Evolutionary conservation across 2,797 vertebrate species (phyloP).

Genomic region (Sorex maritimensis): DNA sequence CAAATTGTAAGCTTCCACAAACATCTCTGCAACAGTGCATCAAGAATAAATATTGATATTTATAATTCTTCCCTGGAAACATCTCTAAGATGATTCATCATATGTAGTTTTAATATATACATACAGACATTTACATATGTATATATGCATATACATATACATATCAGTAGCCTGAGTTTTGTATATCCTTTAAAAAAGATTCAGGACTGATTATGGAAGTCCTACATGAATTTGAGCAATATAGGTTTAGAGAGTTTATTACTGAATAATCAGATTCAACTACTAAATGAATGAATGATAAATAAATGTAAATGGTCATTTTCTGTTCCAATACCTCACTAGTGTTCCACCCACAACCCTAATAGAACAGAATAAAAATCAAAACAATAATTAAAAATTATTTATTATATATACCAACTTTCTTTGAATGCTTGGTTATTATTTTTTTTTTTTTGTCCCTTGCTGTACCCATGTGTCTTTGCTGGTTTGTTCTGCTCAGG

Average conservation of each 20-base stretch:
- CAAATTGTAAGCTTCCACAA: neutral
- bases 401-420: neutral
- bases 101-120: neutral
- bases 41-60: neutral
- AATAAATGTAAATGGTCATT: neutral
- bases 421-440: conserved; percentile 14
- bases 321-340: neutral
- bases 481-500: too few relatives aligned
- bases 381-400: conserved; percentile 24
- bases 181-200: neutral
- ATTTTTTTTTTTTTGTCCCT: neutral
- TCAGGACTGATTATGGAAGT: neutral
- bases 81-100: neutral
- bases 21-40: neutral
- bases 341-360: neutral
- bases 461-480: too few relatives aligned
- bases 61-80: conserved; percentile 10
- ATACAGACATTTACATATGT: too few relatives aligned
- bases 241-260: neutral
- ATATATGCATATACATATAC: neutral
- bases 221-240: neutral
- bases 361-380: neutral
- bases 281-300: neutral
- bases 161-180: neutral
- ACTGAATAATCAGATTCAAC: neutral